phyloP scores from a whole-genome alignment of 1,140 invertebrate genomes.

The Pseudomyrmex sp. region DNA sequence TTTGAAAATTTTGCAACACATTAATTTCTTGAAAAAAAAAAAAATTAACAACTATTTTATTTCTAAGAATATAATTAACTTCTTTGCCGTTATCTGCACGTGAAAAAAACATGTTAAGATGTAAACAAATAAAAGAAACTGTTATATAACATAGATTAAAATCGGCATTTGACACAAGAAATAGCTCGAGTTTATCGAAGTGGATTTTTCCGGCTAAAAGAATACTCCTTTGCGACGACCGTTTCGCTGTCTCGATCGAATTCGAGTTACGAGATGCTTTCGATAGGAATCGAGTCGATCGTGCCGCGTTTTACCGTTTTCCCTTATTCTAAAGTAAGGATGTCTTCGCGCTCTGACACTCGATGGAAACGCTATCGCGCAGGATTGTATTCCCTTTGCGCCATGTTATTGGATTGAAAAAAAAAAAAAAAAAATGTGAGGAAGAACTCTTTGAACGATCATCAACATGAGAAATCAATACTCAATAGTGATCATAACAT shows the following conservation, averaged over 20 bases:
- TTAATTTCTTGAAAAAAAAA: too few species aligned
- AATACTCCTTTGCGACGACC: slow-evolving; percentile 5
- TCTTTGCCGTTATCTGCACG: too few species aligned
- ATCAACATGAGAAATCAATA: slow-evolving; percentile 20
- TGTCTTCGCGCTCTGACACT: slow-evolving; percentile 15
- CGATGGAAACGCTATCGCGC: slow-evolving; percentile 45
- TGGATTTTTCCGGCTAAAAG: slow-evolving; percentile 23
- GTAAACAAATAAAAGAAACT: neutral
- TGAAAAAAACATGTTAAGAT: too few species aligned
- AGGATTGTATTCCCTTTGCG: slow-evolving; percentile 44
- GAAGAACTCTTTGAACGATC: slow-evolving; percentile 24
- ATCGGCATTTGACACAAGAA: slow-evolving; percentile 2
- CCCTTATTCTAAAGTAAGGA: slow-evolving; percentile 55
- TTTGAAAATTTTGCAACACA: too few species aligned
- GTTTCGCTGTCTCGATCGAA: slow-evolving; percentile 27
- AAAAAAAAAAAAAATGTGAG: neutral
- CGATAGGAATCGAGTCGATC: slow-evolving; percentile 18
- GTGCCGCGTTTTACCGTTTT: slow-evolving; percentile 7
- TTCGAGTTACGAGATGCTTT: slow-evolving; percentile 33
- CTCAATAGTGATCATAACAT: neutral
- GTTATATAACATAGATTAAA: slow-evolving; percentile 2
- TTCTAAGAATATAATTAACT: too few species aligned
- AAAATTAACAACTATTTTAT: too few species aligned
- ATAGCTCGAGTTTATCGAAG: slow-evolving; percentile 21
- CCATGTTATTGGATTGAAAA: slow-evolving; percentile 18